These are phyloP conservation scores for Prunella strophiata DNA, from an alignment of 2,797 vertebrate genomes.

Conservation along the genomic window DNA sequence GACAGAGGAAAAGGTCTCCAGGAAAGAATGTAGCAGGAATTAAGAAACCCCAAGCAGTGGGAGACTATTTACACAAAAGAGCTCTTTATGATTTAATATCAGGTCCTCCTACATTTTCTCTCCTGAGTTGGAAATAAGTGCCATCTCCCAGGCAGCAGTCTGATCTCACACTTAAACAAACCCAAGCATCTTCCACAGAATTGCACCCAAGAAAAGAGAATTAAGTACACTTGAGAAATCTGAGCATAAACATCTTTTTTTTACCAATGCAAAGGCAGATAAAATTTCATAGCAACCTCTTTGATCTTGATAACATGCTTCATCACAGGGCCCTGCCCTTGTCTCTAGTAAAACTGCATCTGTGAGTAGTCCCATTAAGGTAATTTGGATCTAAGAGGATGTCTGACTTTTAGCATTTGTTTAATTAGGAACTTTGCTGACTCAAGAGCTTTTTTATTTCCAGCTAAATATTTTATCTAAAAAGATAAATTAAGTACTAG, in stretches of 20 bases:
- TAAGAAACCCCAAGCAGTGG: neutral
- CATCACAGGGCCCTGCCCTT: neutral
- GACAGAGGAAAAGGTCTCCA: neutral
- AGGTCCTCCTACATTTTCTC: neutral
- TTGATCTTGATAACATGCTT: neutral
- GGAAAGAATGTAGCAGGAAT: neutral
- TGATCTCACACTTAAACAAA: neutral
- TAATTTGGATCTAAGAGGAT: constrained; percentile 10
- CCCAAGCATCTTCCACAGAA: neutral
- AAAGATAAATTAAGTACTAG: neutral
- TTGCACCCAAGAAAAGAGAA: neutral
- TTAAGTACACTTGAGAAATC: neutral
- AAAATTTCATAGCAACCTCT: neutral
- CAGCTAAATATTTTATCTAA: neutral
- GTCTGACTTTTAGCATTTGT: neutral
- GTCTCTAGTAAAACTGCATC: neutral
- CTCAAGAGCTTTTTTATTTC: neutral
- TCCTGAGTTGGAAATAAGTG: neutral
- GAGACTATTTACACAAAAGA: neutral
- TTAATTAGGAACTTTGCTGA: constrained; percentile 15
- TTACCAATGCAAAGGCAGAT: neutral
- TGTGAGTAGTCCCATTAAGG: neutral
- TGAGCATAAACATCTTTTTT: neutral
- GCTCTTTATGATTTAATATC: neutral
- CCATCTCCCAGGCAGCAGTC: neutral